Percentiles rank a stretch among this genome's conserved stretches.
Evolutionary conservation across 1,140 invertebrate genomes (phyloP).

Genomic region (Sycobia sp.): DNA sequence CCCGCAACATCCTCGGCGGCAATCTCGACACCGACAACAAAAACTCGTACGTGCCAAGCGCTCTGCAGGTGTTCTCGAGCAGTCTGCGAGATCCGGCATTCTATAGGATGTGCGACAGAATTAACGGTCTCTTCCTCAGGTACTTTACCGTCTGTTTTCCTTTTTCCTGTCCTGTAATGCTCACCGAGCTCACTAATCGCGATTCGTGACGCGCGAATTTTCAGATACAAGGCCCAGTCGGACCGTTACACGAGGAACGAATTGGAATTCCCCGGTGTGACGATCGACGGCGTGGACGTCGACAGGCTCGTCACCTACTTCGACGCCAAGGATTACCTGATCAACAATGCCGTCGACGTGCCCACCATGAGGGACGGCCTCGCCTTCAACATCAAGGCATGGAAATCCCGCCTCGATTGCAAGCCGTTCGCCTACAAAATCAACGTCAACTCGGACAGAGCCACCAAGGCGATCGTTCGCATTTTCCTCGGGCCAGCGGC

Average conservation of each 20-base stretch:
- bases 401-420: conserved; percentile 61
- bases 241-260: conserved; percentile 67
- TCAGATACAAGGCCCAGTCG: conserved; percentile 60
- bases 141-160: no score
- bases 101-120: conserved; percentile 59
- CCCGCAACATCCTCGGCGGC: conserved; percentile 51
- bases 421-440: conserved; percentile 70
- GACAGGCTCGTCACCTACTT: conserved; percentile 75
- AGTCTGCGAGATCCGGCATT: conserved; percentile 62
- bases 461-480: conserved; percentile 64
- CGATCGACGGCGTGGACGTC: conserved; percentile 67
- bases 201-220: no score
- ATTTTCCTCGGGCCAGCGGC: conserved; percentile 73
- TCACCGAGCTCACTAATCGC: no score
- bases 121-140: conserved; percentile 56
- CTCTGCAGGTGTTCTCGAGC: conserved; percentile 49
- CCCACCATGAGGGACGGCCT: conserved; percentile 44
- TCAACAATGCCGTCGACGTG: conserved; percentile 67
- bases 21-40: conserved; percentile 46
- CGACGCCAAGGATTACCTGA: conserved; percentile 70
- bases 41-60: conserved; percentile 49
- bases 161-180: neutral
- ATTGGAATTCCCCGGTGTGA: conserved; percentile 66
- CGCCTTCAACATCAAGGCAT: conserved; percentile 41
- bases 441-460: conserved; percentile 65